phyloP scores from a whole-genome alignment of 2,113 vertebrate genomes.

The Sinocyclocheilus anshuiensis region DNA sequence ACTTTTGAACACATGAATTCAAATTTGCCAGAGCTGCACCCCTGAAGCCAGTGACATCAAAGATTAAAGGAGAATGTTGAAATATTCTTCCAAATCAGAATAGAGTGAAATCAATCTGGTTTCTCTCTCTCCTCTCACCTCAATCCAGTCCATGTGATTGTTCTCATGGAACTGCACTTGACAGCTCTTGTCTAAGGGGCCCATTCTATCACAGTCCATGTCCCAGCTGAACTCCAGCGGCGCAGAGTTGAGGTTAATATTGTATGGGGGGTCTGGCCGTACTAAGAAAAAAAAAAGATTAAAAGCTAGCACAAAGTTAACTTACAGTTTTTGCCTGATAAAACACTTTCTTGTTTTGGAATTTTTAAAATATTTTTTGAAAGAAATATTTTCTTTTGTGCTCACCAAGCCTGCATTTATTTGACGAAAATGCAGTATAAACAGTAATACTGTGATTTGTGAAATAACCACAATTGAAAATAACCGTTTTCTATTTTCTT shows the following conservation, averaged over 20 bases:
- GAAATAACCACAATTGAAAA: neutral
- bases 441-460: neutral
- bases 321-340: neutral
- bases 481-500: neutral
- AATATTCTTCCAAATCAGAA: neutral
- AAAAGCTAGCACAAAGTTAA: neutral
- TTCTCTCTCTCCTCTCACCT: slow-evolving; percentile 59
- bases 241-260: rapidly evolving
- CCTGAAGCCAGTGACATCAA: neutral
- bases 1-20: neutral
- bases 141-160: slow-evolving; percentile 55
- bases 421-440: neutral
- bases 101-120: neutral
- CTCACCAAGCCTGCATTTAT: neutral
- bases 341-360: too few relatives aligned
- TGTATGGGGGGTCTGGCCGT: slow-evolving; percentile 60
- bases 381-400: neutral
- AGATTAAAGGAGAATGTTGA: neutral
- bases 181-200: slow-evolving; percentile 12
- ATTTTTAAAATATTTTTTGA: too few relatives aligned
- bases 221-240: slow-evolving; percentile 64
- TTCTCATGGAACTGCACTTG: slow-evolving; percentile 58
- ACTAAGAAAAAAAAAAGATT: slow-evolving; percentile 49
- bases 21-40: neutral
- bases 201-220: neutral